Percentiles rank a stretch among this genome's conserved stretches.
phyloP scores from a whole-genome alignment of 2,797 vertebrate genomes.

The Parambassis ranga region DNA sequence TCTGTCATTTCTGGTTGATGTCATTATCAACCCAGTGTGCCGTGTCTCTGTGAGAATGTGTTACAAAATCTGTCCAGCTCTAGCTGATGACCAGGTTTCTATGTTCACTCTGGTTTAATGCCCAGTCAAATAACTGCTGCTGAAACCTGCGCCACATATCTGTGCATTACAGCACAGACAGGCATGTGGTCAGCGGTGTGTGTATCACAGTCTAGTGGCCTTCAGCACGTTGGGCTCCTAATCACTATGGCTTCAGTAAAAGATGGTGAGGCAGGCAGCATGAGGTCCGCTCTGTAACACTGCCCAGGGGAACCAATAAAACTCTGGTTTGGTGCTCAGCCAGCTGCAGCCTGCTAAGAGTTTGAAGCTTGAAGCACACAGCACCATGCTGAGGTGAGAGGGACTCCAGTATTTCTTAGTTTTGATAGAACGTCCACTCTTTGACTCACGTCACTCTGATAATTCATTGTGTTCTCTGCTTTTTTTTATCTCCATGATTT shows the following conservation, averaged over 20 bases:
- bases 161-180: conserved; percentile 1
- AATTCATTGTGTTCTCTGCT: neutral
- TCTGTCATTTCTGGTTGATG: no score
- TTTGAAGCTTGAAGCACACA: conserved; percentile 23
- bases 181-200: conserved; percentile 20
- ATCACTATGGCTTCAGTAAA: conserved; percentile 65
- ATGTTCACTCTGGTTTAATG: neutral
- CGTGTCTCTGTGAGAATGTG: no score
- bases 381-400: neutral
- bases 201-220: conserved; percentile 52
- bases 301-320: conserved; percentile 70
- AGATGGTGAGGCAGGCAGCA: conserved; percentile 54
- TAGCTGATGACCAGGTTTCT: neutral
- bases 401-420: neutral
- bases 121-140: neutral
- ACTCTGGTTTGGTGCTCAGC: conserved; percentile 43
- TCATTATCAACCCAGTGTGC: no score
- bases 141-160: conserved; percentile 1
- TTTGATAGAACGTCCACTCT: neutral
- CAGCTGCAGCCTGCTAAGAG: conserved; percentile 32
- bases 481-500: neutral
- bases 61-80: no score
- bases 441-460: neutral
- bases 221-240: conserved; percentile 54
- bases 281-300: conserved; percentile 51